phyloP scores from a whole-genome alignment of 2,797 vertebrate species.

The Balearica regulorum region DNA sequence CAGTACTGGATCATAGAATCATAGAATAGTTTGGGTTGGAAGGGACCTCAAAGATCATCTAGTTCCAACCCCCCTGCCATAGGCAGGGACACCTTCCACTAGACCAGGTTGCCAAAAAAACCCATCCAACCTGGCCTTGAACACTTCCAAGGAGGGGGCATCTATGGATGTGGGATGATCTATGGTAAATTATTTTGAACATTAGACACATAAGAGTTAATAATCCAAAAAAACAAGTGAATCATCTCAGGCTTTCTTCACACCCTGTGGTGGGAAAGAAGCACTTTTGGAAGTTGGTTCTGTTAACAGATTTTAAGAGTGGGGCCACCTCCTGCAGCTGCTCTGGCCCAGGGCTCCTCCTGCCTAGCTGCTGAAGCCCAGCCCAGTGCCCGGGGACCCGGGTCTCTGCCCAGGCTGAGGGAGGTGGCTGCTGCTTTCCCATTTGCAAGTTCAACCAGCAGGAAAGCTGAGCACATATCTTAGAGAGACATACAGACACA shows the following conservation, averaged over 20 bases:
- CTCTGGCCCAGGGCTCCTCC: background rate
- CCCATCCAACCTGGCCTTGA: no score
- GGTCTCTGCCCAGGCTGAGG: background rate
- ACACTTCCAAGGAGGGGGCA: no score
- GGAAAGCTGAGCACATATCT: background rate
- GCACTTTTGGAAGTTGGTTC: background rate
- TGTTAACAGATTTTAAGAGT: background rate
- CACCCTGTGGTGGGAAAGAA: background rate
- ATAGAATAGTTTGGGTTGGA: no score
- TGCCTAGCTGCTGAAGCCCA: rapidly evolving
- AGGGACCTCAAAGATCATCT: no score
- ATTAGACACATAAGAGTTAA: background rate
- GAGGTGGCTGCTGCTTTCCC: background rate
- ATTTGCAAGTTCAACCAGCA: background rate
- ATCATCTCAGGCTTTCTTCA: background rate
- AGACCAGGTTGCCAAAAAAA: no score
- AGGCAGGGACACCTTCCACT: no score
- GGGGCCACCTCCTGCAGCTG: rapidly evolving
- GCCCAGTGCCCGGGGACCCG: rapidly evolving
- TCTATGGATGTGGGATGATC: background rate
- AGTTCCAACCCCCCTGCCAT: no score
- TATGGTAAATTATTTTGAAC: background rate
- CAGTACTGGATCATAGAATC: background rate
- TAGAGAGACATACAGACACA: background rate
- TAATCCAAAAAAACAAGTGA: background rate